Base-by-base conservation (phyloP, 2,888 invertebrate species). In the Sinohyriopsis cumingii region DNA sequence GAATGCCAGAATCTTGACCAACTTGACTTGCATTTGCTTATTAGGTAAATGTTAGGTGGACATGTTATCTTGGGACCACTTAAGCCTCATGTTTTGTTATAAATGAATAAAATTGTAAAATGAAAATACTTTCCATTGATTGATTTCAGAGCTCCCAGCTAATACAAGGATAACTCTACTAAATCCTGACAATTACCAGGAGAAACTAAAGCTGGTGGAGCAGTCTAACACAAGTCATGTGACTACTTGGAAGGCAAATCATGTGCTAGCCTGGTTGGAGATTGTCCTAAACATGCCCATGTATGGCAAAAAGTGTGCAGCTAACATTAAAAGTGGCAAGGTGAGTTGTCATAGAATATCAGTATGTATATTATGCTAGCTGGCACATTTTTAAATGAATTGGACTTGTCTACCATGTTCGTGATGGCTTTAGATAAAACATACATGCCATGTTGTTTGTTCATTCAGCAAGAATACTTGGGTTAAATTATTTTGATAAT, bases 281-380 rank as follows among this genome's bases (percentile, higher is more conserved):
- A 94, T 97, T 54, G 95, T 96, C 0, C 92, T 98, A 9, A 96
- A 96, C 67, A 97, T 98, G 97, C 96, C 96, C 0, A 96, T 96
- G 86, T 97, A 97, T 84, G 96, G 96, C 4, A 93, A 94, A 28
- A 93, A 95, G 62, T 96, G 97, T 85, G 95, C 96, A 25, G 96
- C 97, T 88, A 97, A 97, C 90, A 95, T 98, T 77, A 97, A 97
- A 90, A 97, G 96, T 89, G 97, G 97, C 84, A 97, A 96, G 93
- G 97, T 95, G 87, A 87, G 72, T 54, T 3, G 22, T 24, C 20
- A 28, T 55, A 20, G 15, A 15, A 12, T 45, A 45, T 45, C 15
- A 45, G 45, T 15, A 0, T 12, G 22, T 55, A 18, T 33, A 33
- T 33, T 15, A 28, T 28, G 5, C n/a, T 5, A 24, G 5, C n/a